A percentile compares a stretch with the other conserved stretches of the same genome.
phyloP scores from a whole-genome alignment of 2,888 invertebrate species.

The Callosobruchus maculatus region DNA sequence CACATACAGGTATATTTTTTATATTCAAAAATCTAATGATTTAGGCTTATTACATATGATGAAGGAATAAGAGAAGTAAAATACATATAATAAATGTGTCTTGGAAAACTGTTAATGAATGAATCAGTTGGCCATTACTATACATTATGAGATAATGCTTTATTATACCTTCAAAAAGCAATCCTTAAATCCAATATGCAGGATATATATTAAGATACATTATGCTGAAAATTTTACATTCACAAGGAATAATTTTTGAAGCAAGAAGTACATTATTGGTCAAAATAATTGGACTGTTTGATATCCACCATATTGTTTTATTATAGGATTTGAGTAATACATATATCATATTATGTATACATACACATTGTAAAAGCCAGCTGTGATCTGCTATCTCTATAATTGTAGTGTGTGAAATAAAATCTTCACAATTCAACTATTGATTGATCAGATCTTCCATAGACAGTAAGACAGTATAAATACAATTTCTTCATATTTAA shows the following conservation, averaged over 20 bases:
- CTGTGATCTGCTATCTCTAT: neutral
- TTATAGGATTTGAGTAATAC: neutral
- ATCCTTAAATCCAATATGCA: neutral
- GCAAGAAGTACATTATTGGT: neutral
- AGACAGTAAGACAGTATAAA: too few relatives aligned
- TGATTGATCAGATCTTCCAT: too few relatives aligned
- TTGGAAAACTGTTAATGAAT: neutral
- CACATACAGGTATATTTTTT: too few relatives aligned
- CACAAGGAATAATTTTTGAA: too few relatives aligned
- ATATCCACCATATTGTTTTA: neutral
- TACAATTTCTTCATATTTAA: too few relatives aligned
- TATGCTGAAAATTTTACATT: too few relatives aligned
- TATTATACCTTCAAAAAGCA: neutral
- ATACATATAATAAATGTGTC: too few relatives aligned
- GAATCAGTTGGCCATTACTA: neutral
- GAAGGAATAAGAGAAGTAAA: too few relatives aligned
- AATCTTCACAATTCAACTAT: too few relatives aligned
- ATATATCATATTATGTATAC: neutral
- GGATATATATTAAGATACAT: neutral
- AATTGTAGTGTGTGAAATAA: neutral
- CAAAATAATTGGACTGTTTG: neutral
- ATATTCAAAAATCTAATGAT: too few relatives aligned
- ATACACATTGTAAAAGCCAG: neutral
- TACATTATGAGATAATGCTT: neutral
- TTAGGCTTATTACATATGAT: too few relatives aligned